These are phyloP conservation scores for Apostichopus parvimensis DNA, from an alignment of 35 echinoderm and acorn worm genomes.

Conservation along the genomic window DNA sequence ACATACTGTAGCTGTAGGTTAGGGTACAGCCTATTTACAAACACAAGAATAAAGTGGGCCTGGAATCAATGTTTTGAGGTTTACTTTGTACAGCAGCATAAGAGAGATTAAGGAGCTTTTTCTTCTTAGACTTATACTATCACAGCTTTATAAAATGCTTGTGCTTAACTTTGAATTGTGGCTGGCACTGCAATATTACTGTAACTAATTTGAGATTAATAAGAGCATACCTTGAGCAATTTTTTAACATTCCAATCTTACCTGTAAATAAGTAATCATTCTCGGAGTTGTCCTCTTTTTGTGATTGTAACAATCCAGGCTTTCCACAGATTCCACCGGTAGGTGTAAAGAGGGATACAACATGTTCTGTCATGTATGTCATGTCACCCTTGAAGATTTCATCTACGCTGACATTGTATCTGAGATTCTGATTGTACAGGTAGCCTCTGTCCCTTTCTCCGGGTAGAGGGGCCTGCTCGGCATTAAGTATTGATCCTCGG, in stretches of 20 bases:
- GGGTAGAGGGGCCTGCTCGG: background rate
- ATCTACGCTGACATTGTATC: background rate
- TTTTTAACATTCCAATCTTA: background rate
- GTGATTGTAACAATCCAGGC: background rate
- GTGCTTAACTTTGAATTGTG: too few relatives aligned
- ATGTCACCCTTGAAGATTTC: background rate
- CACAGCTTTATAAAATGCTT: too few relatives aligned
- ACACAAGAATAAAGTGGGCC: too few relatives aligned
- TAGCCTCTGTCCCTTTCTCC: background rate
- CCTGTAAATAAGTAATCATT: slow-evolving; percentile 16
- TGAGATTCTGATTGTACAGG: background rate
- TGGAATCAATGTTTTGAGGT: too few relatives aligned
- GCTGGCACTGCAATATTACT: too few relatives aligned
- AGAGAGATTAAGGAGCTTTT: too few relatives aligned
- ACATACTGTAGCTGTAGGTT: too few relatives aligned
- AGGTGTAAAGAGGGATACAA: background rate
- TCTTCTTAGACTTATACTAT: too few relatives aligned
- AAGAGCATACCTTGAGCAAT: too few relatives aligned
- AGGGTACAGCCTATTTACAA: too few relatives aligned
- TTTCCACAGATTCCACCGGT: background rate
- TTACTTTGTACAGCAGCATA: too few relatives aligned
- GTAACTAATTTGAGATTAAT: too few relatives aligned
- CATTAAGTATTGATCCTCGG: background rate
- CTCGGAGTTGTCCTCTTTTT: background rate
- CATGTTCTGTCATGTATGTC: background rate